Evolutionary conservation across 2,113 vertebrate species (phyloP).

Genomic region (Sylvietta virens): DNA sequence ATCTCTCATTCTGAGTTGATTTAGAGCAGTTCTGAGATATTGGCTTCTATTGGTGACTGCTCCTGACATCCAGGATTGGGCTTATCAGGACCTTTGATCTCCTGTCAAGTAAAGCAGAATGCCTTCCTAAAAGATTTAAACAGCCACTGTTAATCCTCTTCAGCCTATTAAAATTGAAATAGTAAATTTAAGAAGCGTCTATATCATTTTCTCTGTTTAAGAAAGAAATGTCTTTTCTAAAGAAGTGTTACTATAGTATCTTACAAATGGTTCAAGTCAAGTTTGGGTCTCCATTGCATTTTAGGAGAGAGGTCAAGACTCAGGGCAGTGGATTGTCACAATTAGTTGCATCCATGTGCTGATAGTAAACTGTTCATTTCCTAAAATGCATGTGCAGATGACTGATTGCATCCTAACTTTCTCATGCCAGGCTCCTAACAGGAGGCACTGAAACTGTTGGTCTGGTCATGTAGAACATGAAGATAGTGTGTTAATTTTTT

Average conservation of each 20-base stretch:
- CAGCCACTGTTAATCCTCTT: background rate
- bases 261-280: background rate
- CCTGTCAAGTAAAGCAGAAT: background rate
- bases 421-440: background rate
- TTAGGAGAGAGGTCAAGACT: background rate
- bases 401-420: background rate
- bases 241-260: background rate
- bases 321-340: background rate
- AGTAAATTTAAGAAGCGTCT: background rate
- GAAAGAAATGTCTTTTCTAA: background rate
- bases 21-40: background rate
- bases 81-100: background rate
- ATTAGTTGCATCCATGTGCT: background rate
- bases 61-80: background rate
- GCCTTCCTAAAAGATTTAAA: background rate
- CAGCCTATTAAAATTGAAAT: background rate
- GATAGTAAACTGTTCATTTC: background rate
- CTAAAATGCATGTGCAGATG: accelerated
- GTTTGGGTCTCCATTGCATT: background rate
- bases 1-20: background rate
- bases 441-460: background rate
- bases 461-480: background rate
- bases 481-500: background rate
- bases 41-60: background rate
- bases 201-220: background rate